Conservation (phyloP, 2,888 invertebrate genomes). For the Byasa hedistus region DNA sequence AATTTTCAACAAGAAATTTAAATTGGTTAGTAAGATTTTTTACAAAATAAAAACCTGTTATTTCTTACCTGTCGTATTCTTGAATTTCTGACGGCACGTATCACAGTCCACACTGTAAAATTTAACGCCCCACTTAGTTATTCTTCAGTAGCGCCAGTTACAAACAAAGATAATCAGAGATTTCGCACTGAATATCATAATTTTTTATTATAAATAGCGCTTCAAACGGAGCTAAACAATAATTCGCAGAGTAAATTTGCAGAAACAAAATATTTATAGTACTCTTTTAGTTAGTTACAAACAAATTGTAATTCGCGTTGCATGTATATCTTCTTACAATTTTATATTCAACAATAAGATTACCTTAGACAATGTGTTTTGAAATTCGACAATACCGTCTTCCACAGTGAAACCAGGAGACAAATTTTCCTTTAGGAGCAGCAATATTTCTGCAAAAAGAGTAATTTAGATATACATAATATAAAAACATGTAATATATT, state of each 20-base stretch:
- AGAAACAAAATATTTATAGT: not conserved
- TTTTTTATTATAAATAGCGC: not conserved
- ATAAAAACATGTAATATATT: not conserved
- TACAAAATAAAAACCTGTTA: not conserved
- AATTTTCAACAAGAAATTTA: not conserved
- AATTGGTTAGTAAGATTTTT: not conserved
- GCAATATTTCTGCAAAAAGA: slow-evolving; percentile 12
- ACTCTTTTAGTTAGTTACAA: slow-evolving; percentile 4
- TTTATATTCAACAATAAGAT: not conserved
- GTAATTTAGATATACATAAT: not conserved
- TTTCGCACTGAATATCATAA: slow-evolving; percentile 1
- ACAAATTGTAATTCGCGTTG: slow-evolving; percentile 10
- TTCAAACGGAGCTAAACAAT: not conserved
- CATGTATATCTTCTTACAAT: not conserved
- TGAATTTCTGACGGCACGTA: slow-evolving; percentile 5
- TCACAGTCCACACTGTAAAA: slow-evolving; percentile 14
- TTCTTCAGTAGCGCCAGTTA: slow-evolving; percentile 5
- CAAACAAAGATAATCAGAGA: not conserved
- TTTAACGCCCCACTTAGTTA: slow-evolving; percentile 19
- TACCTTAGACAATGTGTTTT: slow-evolving; percentile 10
- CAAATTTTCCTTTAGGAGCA: not conserved
- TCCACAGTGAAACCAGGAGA: not conserved
- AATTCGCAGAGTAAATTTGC: slow-evolving; percentile 16
- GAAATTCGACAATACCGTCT: not conserved
- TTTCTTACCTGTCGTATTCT: slow-evolving; percentile 15